Evolutionary conservation across 2,113 vertebrate genomes (phyloP).

Genomic region (Trachemys scripta): DNA sequence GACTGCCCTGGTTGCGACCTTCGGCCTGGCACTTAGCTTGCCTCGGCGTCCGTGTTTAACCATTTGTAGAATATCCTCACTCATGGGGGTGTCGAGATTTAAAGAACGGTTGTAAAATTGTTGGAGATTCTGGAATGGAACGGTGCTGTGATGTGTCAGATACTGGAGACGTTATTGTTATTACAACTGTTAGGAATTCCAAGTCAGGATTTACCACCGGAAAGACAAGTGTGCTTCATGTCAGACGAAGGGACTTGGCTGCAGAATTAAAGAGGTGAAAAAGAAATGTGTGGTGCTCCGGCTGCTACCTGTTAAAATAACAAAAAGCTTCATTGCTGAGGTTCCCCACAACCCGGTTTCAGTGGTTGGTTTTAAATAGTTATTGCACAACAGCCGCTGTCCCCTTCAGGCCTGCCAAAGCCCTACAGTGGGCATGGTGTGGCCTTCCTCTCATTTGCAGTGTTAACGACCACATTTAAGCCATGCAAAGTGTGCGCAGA

Average conservation of each 20-base stretch:
- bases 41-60: neutral
- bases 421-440: constrained; percentile 6
- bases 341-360: neutral
- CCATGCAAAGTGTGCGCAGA: constrained; percentile 40
- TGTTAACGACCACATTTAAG: constrained; percentile 68
- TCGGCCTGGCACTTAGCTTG: neutral
- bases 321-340: neutral
- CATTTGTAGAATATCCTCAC: neutral
- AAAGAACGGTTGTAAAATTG: neutral
- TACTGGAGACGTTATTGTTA: neutral
- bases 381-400: neutral
- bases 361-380: constrained; percentile 36
- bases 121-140: accelerated
- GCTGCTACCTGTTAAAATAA: neutral
- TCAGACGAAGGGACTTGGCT: neutral
- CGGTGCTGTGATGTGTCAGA: neutral
- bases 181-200: neutral
- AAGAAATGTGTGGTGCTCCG: neutral
- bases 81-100: neutral
- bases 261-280: neutral
- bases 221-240: neutral
- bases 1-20: accelerated
- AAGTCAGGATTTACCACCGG: neutral
- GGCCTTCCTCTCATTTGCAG: constrained; percentile 60
- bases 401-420: neutral